phyloP scores from a whole-genome alignment of 2,797 vertebrate species.

The Onychomys arenicola region DNA sequence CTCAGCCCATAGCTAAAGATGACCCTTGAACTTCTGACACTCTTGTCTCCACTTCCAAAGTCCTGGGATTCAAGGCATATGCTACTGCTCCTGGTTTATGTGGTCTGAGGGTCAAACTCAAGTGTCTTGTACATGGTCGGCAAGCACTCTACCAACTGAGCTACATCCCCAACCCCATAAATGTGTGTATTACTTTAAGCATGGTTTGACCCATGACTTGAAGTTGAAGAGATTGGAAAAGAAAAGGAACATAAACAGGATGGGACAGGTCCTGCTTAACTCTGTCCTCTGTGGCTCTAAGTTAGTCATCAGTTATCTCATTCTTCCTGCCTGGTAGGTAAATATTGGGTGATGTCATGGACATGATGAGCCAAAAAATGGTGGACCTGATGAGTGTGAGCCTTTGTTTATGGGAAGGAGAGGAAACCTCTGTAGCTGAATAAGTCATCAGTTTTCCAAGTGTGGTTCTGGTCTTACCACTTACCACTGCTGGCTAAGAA shows the following conservation, averaged over 20 bases:
- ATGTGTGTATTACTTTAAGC: background rate
- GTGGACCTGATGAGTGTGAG: slow-evolving; percentile 21
- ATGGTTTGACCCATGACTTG: background rate
- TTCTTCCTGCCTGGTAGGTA: slow-evolving; percentile 49
- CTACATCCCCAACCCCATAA: background rate
- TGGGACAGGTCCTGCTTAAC: slow-evolving; percentile 16
- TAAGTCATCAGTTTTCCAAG: slow-evolving; percentile 50
- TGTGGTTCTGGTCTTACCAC: background rate
- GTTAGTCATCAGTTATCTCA: slow-evolving; percentile 35
- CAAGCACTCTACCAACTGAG: background rate
- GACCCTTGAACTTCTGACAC: background rate
- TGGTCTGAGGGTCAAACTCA: background rate
- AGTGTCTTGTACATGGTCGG: background rate
- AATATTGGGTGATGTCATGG: slow-evolving; percentile 63
- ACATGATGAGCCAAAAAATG: slow-evolving; percentile 63
- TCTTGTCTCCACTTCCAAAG: background rate
- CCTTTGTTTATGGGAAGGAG: slow-evolving; percentile 57
- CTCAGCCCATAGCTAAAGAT: background rate
- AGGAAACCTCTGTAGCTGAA: background rate
- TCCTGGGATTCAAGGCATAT: background rate
- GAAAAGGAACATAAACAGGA: background rate
- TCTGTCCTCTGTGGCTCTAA: background rate
- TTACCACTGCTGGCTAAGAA: background rate
- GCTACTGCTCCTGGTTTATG: background rate
- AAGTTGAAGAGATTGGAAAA: slow-evolving; percentile 16